Percentiles rank a stretch among this genome's conserved stretches.
These are phyloP conservation scores for Ericerus pela DNA, from an alignment of 1,140 invertebrate species.

Conservation along the genomic window DNA sequence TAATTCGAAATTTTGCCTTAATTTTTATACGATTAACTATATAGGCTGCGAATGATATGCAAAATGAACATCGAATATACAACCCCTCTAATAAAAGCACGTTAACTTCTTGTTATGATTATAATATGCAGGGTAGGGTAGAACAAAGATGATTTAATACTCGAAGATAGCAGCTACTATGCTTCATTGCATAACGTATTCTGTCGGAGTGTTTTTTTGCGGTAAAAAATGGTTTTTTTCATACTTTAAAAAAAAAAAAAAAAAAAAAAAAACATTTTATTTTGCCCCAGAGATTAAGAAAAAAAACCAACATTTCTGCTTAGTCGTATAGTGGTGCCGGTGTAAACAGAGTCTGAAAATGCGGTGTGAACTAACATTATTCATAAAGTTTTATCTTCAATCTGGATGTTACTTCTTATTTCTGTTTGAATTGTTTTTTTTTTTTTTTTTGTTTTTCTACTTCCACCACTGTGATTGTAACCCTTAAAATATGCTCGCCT, in stretches of 20 bases:
- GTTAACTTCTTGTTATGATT: too few species aligned
- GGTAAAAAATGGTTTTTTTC: conserved; percentile 3
- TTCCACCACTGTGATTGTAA: too few species aligned
- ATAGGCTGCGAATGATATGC: too few species aligned
- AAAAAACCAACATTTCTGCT: too few species aligned
- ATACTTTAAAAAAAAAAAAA: not conserved
- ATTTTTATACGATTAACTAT: too few species aligned
- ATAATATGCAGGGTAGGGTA: conserved; percentile 5
- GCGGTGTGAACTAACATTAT: conserved; percentile 11
- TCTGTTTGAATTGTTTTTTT: conserved; percentile 6
- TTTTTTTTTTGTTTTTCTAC: not conserved
- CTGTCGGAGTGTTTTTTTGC: not conserved
- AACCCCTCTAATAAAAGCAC: too few species aligned
- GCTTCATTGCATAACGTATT: not conserved
- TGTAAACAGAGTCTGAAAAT: not conserved
- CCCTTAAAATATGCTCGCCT: not conserved
- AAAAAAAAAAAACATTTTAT: conserved; percentile 11
- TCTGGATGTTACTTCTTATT: conserved; percentile 8
- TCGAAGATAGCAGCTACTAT: conserved; percentile 9
- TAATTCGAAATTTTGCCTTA: too few species aligned
- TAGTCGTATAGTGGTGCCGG: too few species aligned
- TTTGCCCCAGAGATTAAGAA: conserved; percentile 4
- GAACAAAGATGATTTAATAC: conserved; percentile 5
- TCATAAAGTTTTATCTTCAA: conserved; percentile 9
- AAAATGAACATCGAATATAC: too few species aligned